phyloP scores from a whole-genome alignment of 1,140 invertebrate genomes.

The Drosophila setifemur region DNA sequence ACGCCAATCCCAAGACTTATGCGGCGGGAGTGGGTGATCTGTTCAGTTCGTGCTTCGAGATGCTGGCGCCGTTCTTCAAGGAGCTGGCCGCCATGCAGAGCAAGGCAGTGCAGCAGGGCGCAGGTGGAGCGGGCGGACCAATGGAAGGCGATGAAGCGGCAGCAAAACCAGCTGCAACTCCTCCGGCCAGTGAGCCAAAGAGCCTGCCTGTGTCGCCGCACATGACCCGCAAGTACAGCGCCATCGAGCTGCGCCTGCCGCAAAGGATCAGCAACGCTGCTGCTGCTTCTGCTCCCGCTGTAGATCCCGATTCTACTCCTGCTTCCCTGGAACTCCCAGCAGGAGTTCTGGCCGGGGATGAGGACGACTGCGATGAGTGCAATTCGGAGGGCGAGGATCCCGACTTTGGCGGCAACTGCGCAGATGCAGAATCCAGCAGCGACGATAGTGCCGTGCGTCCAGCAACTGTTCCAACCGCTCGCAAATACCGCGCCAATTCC shows the following conservation, averaged over 20 bases:
- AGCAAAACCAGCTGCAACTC: not conserved
- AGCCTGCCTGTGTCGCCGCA: constrained; percentile 83
- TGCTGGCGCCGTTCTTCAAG: constrained; percentile 85
- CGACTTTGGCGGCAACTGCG: constrained; percentile 74
- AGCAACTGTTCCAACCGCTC: constrained; percentile 46
- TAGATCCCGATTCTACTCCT: not conserved
- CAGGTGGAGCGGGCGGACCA: constrained; percentile 8
- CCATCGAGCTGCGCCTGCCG: constrained; percentile 64
- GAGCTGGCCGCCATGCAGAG: constrained; percentile 65
- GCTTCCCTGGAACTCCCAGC: constrained; percentile 2
- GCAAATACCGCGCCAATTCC: constrained; percentile 78
- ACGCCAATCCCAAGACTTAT: constrained; percentile 83
- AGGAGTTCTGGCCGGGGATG: constrained; percentile 8
- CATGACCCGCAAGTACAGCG: constrained; percentile 71
- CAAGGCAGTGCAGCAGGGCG: constrained; percentile 18
- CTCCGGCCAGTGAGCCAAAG: constrained; percentile 78
- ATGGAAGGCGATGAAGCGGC: constrained; percentile 10
- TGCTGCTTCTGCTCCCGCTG: not conserved
- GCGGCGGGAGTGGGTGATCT: constrained; percentile 83
- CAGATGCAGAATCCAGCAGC: constrained; percentile 78
- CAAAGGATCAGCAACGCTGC: constrained; percentile 40
- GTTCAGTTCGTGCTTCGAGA: constrained; percentile 90
- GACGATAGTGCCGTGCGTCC: constrained; percentile 72
- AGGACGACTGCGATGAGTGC: constrained; percentile 72
- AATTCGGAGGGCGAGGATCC: constrained; percentile 67